A percentile compares a stretch with the other conserved stretches of the same genome.
Conservation (phyloP, 2,888 invertebrate genomes). For the Nomada hirtipes region DNA sequence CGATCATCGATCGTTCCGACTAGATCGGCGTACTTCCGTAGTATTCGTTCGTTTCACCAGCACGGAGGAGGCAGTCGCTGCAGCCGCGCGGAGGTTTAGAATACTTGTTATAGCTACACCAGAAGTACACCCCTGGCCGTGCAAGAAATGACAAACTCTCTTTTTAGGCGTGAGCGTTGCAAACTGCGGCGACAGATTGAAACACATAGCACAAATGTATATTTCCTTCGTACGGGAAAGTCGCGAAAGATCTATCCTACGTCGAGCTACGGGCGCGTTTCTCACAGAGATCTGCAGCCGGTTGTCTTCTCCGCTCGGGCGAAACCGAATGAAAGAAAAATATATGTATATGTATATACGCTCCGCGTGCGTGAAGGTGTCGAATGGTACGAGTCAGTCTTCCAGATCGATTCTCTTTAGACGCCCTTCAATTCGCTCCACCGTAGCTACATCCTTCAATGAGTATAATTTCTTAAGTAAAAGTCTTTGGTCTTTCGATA, state of each 20-base stretch:
- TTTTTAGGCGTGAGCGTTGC: constrained; percentile 47
- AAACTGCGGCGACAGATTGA: constrained; percentile 52
- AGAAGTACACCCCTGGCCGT: constrained; percentile 16
- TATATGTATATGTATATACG: constrained; percentile 6
- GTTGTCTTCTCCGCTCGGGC: constrained; percentile 27
- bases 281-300: neutral
- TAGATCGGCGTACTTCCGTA: constrained; percentile 56
- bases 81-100: constrained; percentile 10
- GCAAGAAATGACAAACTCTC: constrained; percentile 22
- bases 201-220: constrained; percentile 35
- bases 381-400: constrained; percentile 15
- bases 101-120: constrained; percentile 4
- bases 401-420: neutral
- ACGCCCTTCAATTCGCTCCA: neutral
- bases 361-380: neutral
- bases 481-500: neutral
- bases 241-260: constrained; percentile 51
- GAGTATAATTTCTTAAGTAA: neutral
- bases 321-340: constrained; percentile 39
- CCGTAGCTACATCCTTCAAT: neutral
- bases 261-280: constrained; percentile 33
- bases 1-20: constrained; percentile 58
- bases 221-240: constrained; percentile 29
- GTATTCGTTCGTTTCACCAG: constrained; percentile 32
- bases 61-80: constrained; percentile 41